phyloP scores from a whole-genome alignment of 2,113 vertebrate genomes.

The Eupsittula cactorum region DNA sequence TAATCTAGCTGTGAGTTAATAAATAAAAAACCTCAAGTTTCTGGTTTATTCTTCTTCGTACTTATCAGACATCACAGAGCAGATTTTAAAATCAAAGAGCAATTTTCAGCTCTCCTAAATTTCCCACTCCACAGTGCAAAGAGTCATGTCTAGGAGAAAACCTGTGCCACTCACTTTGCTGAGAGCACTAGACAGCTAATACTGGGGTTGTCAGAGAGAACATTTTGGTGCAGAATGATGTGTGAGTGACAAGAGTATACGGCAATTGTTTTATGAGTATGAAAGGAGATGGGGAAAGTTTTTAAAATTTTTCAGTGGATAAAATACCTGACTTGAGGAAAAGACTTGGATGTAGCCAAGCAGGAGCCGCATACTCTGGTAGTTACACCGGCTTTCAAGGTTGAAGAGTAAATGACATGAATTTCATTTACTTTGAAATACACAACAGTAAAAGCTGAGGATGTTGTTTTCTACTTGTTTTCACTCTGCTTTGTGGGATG shows the following conservation, averaged over 20 bases:
- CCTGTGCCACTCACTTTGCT: not conserved
- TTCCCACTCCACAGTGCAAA: not conserved
- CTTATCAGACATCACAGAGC: not conserved
- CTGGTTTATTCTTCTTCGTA: not conserved
- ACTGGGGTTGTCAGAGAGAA: not conserved
- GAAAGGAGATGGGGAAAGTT: not conserved
- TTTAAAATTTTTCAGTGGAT: not conserved
- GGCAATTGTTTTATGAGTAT: not conserved
- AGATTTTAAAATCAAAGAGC: not conserved
- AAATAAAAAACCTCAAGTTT: not conserved
- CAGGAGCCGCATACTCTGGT: not conserved
- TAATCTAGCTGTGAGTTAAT: not conserved
- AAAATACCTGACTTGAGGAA: not conserved
- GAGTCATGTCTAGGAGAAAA: not conserved
- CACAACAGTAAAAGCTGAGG: not conserved
- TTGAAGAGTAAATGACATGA: not conserved
- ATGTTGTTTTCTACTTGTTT: not conserved
- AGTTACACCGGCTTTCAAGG: not conserved
- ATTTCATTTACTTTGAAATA: conserved; percentile 1
- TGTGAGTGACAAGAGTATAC: not conserved
- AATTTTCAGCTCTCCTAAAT: not conserved
- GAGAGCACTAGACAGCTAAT: not conserved
- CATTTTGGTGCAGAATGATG: not conserved
- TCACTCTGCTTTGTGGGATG: not conserved
- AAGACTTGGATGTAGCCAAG: not conserved